These are phyloP conservation scores for Myotis davidii DNA, from an alignment of 2,113 vertebrate species.

Conservation along the genomic window DNA sequence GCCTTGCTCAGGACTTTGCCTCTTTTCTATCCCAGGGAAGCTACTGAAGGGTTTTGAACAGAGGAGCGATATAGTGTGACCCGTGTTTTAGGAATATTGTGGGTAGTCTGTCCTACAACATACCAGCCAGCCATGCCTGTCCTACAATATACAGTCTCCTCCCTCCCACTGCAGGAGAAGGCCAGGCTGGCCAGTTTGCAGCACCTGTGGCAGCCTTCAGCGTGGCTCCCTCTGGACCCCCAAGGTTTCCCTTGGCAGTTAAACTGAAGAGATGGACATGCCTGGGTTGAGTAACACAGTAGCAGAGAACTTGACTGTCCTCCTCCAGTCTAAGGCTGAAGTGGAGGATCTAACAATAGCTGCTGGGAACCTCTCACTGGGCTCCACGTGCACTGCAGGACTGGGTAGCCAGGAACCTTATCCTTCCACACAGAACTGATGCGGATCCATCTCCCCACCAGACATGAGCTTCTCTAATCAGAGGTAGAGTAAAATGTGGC, in stretches of 20 bases:
- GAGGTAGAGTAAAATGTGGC: not conserved
- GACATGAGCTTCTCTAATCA: not conserved
- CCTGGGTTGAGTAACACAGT: not conserved
- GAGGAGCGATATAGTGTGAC: not conserved
- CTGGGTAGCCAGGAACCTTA: not conserved
- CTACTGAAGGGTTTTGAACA: not conserved
- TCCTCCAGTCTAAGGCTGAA: not conserved
- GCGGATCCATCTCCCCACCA: too few relatives aligned
- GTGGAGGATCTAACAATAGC: too few relatives aligned
- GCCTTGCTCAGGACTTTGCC: not conserved
- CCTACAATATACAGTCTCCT: not conserved
- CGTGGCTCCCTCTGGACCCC: not conserved
- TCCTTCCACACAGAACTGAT: not conserved
- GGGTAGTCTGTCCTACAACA: not conserved
- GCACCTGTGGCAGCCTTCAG: not conserved
- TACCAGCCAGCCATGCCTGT: not conserved
- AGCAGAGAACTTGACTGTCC: not conserved
- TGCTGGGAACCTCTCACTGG: not conserved
- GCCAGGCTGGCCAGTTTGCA: not conserved
- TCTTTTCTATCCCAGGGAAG: not conserved
- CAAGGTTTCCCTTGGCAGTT: not conserved
- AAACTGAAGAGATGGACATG: not conserved
- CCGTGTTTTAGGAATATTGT: not conserved
- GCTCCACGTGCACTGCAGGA: rapidly evolving
- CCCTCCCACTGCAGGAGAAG: not conserved